phyloP scores from a whole-genome alignment of 35 echinoderm and acorn worm species.

The Stichopus chloronotus region DNA sequence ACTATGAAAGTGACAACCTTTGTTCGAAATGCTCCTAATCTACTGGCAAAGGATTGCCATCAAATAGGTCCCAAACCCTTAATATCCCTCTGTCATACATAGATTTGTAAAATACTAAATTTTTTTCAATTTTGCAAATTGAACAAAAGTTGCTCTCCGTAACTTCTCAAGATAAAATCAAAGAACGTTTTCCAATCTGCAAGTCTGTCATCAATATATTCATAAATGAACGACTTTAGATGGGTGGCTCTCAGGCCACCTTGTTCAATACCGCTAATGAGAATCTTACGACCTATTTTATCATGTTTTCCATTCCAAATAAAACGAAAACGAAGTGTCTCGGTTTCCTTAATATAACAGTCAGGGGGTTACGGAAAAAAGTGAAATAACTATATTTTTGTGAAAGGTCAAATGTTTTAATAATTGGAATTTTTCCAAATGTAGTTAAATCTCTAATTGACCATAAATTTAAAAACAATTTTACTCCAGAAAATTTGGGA shows the following conservation, averaged over 20 bases:
- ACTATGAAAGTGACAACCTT: background rate
- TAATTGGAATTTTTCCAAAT: slow-evolving; percentile 34
- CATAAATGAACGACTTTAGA: background rate
- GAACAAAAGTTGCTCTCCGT: background rate
- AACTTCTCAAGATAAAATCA: background rate
- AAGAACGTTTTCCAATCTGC: slow-evolving; percentile 18
- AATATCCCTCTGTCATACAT: background rate
- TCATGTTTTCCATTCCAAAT: slow-evolving; percentile 13
- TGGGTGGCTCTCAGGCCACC: too few relatives aligned
- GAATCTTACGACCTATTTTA: too few relatives aligned
- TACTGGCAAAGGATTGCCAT: background rate
- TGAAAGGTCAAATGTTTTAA: slow-evolving; percentile 23
- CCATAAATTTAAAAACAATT: slow-evolving; percentile 32
- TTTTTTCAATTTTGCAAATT: slow-evolving; percentile 6
- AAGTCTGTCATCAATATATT: background rate
- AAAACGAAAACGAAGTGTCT: slow-evolving; percentile 13
- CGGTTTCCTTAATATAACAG: slow-evolving; percentile 12
- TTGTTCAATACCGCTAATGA: too few relatives aligned
- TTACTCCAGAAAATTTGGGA: slow-evolving; percentile 21
- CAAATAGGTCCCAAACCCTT: background rate
- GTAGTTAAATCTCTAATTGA: slow-evolving; percentile 27
- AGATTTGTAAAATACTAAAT: background rate
- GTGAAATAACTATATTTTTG: slow-evolving; percentile 20
- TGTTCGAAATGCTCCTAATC: background rate
- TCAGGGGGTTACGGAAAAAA: slow-evolving; percentile 29